Conservation (phyloP, 35 echinoderm and acorn worm genomes). For the Amphiura filiformis region DNA sequence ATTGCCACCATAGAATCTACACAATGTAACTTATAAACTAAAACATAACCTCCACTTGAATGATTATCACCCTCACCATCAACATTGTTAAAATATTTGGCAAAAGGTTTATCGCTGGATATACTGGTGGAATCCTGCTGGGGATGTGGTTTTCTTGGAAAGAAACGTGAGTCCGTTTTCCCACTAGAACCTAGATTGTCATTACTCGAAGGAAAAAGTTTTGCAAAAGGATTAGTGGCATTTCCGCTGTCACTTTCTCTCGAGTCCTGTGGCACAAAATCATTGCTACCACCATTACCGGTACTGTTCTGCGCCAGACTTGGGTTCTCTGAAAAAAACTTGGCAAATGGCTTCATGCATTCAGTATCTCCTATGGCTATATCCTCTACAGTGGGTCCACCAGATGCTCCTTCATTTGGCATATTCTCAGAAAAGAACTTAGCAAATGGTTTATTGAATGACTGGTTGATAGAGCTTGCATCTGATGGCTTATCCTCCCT, state of each 20-base stretch:
- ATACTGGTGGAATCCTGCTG: not conserved
- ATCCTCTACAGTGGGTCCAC: not conserved
- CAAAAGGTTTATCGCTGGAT: not conserved
- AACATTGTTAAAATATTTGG: not conserved
- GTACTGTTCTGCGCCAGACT: not conserved
- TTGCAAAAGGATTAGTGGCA: not conserved
- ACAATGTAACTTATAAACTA: slow-evolving; percentile 25
- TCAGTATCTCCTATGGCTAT: not conserved
- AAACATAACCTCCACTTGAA: slow-evolving; percentile 12
- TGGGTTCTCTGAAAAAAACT: not conserved
- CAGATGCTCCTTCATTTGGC: not conserved
- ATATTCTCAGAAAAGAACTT: not conserved
- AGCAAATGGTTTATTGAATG: slow-evolving; percentile 2
- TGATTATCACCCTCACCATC: not conserved
- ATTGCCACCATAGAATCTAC: not conserved
- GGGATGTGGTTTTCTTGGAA: not conserved
- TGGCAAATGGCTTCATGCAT: not conserved
- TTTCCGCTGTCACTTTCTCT: not conserved
- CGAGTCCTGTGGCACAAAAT: not conserved
- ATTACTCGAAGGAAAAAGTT: not conserved
- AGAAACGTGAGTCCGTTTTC: not conserved
- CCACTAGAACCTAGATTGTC: not conserved
- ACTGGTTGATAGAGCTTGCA: not conserved
- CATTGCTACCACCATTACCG: not conserved
- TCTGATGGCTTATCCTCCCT: not conserved